A percentile compares a stretch with the other conserved stretches of the same genome.
Evolutionary conservation across 2,113 vertebrate species (phyloP).

Genomic region (Ascaphus truei): DNA sequence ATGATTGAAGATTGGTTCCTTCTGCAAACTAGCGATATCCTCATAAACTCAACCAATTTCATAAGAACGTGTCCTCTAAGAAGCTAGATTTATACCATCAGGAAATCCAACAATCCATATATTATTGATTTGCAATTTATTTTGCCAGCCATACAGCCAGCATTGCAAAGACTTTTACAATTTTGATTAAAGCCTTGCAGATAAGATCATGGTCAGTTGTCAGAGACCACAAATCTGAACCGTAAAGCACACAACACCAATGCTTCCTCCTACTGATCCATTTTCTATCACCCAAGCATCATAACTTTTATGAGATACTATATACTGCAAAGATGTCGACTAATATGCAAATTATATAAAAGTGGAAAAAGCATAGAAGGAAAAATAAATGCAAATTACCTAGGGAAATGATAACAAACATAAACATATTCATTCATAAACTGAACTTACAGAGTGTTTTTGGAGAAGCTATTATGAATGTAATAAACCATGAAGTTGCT

Average conservation of each 20-base stretch:
- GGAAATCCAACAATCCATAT: conserved; percentile 8
- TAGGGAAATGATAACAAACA: too few species aligned
- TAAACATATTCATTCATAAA: not conserved
- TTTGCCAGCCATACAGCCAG: not conserved
- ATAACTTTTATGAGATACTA: too few species aligned
- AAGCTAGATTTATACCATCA: not conserved
- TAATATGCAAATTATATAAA: too few species aligned
- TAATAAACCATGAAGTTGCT: not conserved
- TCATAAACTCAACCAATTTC: not conserved
- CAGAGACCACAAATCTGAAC: not conserved
- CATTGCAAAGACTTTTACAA: not conserved
- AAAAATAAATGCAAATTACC: too few species aligned
- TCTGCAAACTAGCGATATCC: not conserved
- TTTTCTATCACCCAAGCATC: not conserved
- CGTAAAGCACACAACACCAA: not conserved
- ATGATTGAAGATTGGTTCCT: not conserved
- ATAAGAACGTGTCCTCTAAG: not conserved
- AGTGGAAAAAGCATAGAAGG: too few species aligned
- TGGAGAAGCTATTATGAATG: not conserved
- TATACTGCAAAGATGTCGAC: too few species aligned
- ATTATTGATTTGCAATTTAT: conserved; percentile 11
- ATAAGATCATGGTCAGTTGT: conserved; percentile 1
- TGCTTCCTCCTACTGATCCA: not conserved
- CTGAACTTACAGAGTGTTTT: not conserved
- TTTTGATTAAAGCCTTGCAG: conserved; percentile 15